Conservation (phyloP, 2,113 vertebrate genomes). For the Thalassarche chlororhynchos region DNA sequence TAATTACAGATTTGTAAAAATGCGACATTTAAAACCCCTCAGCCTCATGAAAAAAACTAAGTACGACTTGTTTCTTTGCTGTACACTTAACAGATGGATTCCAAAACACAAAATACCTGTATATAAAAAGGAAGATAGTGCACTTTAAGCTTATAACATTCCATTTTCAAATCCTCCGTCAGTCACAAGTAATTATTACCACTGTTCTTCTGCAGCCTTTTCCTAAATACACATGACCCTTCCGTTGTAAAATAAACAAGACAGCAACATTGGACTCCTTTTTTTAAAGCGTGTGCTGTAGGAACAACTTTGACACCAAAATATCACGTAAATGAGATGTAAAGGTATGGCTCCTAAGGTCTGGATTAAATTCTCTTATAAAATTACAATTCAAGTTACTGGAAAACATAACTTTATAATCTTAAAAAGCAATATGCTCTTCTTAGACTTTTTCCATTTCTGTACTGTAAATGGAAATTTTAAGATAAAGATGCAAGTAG, state of each 20-base stretch:
- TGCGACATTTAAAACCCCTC: conserved; percentile 25
- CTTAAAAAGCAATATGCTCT: conserved; percentile 82
- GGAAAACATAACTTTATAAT: conserved; percentile 77
- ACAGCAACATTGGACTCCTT: not conserved
- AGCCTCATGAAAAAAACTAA: not conserved
- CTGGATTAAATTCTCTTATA: conserved; percentile 64
- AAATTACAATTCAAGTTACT: conserved; percentile 74
- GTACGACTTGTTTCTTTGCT: not conserved
- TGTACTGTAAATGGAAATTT: conserved; percentile 75
- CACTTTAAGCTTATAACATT: conserved; percentile 27
- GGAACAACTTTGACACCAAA: conserved; percentile 20
- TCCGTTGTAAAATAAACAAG: not conserved
- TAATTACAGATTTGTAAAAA: conserved; percentile 2
- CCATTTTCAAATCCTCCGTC: conserved; percentile 7
- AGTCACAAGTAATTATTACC: conserved; percentile 9
- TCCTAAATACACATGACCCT: not conserved
- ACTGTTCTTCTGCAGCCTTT: conserved; percentile 1
- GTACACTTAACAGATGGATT: conserved; percentile 30
- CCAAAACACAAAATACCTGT: conserved; percentile 9
- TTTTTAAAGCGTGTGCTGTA: not conserved
- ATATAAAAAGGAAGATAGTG: conserved; percentile 55
- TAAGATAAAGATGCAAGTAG: conserved; percentile 65
- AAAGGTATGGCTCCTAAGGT: conserved; percentile 66
- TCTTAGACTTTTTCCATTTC: conserved; percentile 72
- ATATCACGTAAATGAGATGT: conserved; percentile 12